Base-by-base conservation (phyloP, 2,888 invertebrate genomes). In the Willowsia nigromaculata region DNA sequence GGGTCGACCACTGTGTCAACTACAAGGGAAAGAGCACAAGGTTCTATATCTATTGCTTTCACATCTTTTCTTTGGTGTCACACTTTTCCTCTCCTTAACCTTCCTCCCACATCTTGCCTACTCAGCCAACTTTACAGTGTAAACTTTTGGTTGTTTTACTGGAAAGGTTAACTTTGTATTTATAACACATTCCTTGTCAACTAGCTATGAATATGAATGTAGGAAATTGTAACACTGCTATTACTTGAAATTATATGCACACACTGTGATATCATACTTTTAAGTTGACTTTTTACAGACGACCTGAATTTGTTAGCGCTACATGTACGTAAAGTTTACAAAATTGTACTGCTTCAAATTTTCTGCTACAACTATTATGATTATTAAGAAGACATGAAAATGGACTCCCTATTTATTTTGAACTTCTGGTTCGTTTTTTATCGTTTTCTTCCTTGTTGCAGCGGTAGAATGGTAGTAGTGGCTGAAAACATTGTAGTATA, bases 131-230 rank as follows among this genome's bases (percentile, higher is more conserved):
- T 43, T 27, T 27, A 47, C 22, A 56, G 30, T 18, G 18, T 9
- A 81, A 81, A 81, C 59, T 81, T 81, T 30, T 27, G 15, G 18
- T 9, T 33, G n/a, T n/a, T 78, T 81, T 62, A 27, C 6, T 15
- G 9, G 7, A 81, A 62, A 82, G 82, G 82, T 82, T 82, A 65
- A 82, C 33, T 82, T 82, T 47, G 82, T 65, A 47, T 81, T 81
- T 81, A 62, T 65, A 82, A 22, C 13, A 37, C 22, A 33, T 30
- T 5, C 59, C 22, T 53, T 81, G 47, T 74, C 13, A 47, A 30
- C 33, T 68, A 25, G n/a, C 33, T 25, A 59, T 81, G 81, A 81
- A 81, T 81, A 81, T 59, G 59, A 81, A 59, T 59, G 59, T 59
- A 59, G 56, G 53, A 53, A 56, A 33, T 30, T 9, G 78, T 27